phyloP scores from a whole-genome alignment of 2,888 invertebrate species.

The Timema cristinae region DNA sequence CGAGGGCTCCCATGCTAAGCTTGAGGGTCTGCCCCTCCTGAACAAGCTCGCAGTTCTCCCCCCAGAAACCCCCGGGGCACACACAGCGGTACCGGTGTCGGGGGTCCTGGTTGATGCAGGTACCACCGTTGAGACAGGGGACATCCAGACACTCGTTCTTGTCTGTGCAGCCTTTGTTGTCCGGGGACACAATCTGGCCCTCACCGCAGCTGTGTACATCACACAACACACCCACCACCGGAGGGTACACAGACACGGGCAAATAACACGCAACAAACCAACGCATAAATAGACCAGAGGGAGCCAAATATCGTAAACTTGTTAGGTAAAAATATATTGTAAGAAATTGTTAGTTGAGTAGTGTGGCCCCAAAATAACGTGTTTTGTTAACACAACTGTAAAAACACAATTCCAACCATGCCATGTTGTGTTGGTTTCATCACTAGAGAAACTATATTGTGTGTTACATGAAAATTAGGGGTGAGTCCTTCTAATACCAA shows the following conservation, averaged over 20 bases:
- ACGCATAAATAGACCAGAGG: background rate
- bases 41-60: slow-evolving; percentile 89
- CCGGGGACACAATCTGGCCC: slow-evolving; percentile 84
- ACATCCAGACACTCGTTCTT: slow-evolving; percentile 93
- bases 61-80: slow-evolving; percentile 90
- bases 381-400: too few species aligned
- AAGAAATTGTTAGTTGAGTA: too few species aligned
- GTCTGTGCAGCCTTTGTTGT: slow-evolving; percentile 87
- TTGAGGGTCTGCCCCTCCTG: slow-evolving; percentile 93
- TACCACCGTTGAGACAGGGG: slow-evolving; percentile 90
- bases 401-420: too few species aligned
- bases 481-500: too few species aligned
- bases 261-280: background rate
- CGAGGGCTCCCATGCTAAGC: slow-evolving; percentile 94
- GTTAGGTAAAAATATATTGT: too few species aligned
- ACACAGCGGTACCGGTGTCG: slow-evolving; percentile 81
- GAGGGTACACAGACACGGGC: background rate
- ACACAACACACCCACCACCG: background rate
- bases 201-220: slow-evolving; percentile 74
- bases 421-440: too few species aligned
- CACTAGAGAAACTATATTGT: too few species aligned
- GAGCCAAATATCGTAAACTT: too few species aligned
- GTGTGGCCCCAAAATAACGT: too few species aligned
- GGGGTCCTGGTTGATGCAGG: slow-evolving; percentile 88
- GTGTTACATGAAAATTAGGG: too few species aligned